phyloP scores from a whole-genome alignment of 2,888 invertebrate genomes.

The Lasioglossum calceatum region DNA sequence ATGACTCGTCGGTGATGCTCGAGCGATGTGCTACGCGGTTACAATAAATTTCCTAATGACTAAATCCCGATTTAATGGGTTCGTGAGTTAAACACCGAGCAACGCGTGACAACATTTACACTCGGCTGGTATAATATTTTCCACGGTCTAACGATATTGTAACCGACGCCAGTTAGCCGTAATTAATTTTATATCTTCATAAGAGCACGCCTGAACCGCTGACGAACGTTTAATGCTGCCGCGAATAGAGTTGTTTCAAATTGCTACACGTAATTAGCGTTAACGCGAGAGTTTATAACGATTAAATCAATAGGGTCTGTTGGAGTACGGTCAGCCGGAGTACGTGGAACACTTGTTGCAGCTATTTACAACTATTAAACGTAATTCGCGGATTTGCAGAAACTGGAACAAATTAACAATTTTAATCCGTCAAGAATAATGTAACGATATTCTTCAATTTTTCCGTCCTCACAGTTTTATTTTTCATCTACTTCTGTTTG shows the following conservation, averaged over 20 bases:
- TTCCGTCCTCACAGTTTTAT: too few species aligned
- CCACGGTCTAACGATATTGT: conserved; percentile 11
- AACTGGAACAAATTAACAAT: background rate
- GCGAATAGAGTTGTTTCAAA: conserved; percentile 3
- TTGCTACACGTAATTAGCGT: background rate
- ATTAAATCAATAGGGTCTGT: background rate
- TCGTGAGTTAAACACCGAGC: conserved; percentile 7
- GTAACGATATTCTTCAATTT: too few species aligned
- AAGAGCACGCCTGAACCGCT: conserved; percentile 1
- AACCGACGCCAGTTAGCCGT: conserved; percentile 6
- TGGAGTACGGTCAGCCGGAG: background rate
- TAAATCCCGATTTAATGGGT: conserved; percentile 33
- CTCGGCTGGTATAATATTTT: conserved; percentile 1
- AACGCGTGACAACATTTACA: conserved; percentile 5
- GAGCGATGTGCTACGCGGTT: conserved; percentile 23
- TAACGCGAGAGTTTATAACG: background rate
- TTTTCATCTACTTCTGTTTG: too few species aligned
- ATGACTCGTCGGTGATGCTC: conserved; percentile 12
- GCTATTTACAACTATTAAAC: background rate
- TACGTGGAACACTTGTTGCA: background rate
- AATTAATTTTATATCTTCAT: conserved; percentile 33
- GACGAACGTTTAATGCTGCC: conserved; percentile 4
- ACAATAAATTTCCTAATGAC: conserved; percentile 14
- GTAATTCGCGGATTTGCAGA: background rate
- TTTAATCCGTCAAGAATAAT: background rate